These are phyloP conservation scores for Apostichopus japonicus DNA, from an alignment of 35 echinoderm and acorn worm genomes.

Conservation along the genomic window DNA sequence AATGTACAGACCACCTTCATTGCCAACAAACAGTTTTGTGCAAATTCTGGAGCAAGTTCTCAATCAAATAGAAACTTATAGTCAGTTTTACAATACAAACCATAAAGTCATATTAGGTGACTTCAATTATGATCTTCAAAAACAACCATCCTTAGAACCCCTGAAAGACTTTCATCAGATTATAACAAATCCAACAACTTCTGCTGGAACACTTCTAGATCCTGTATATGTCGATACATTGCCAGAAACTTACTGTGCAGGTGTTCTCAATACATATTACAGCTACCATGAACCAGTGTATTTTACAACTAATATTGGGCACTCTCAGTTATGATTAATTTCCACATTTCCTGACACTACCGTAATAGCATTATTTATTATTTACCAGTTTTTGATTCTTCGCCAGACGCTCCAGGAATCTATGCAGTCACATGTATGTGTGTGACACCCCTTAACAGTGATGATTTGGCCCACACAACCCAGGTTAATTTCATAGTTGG, in stretches of 20 bases:
- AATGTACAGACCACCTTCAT: conserved; percentile 24
- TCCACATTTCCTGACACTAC: neutral
- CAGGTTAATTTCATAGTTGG: too few species aligned
- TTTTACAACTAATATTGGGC: conserved; percentile 9
- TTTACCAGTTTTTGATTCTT: neutral
- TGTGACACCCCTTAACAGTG: neutral
- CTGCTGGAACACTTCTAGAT: neutral
- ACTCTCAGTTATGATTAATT: neutral
- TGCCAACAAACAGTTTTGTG: neutral
- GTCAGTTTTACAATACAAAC: neutral
- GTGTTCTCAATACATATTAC: conserved; percentile 11
- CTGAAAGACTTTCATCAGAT: neutral
- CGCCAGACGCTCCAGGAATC: neutral
- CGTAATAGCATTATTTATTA: neutral
- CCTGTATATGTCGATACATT: neutral
- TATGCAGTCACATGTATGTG: neutral
- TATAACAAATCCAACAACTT: neutral
- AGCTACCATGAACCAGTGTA: conserved; percentile 35
- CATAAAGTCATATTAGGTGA: conserved; percentile 14
- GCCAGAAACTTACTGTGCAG: neutral
- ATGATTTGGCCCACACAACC: too few species aligned
- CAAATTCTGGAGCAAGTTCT: neutral
- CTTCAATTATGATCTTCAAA: conserved; percentile 7
- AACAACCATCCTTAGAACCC: neutral
- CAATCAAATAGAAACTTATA: neutral